Conservation (phyloP, 2,888 invertebrate genomes). For the Leucophenga maculata region DNA sequence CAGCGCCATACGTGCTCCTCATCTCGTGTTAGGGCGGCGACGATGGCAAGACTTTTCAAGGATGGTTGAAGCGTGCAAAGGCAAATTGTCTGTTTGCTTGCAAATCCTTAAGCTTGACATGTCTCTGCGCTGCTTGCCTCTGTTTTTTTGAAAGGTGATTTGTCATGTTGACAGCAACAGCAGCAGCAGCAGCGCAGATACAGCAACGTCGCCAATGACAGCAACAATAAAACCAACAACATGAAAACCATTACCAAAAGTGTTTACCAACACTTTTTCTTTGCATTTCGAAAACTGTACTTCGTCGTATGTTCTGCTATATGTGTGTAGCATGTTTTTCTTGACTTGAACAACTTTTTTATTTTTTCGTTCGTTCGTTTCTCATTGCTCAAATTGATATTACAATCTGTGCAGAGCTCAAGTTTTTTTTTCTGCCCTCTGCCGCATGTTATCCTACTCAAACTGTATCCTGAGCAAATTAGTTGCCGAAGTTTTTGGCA, state of each 20-base stretch:
- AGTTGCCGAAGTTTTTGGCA: background rate
- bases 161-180: constrained; percentile 21
- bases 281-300: background rate
- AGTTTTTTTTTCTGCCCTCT: background rate
- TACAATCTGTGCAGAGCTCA: constrained; percentile 1
- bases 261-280: constrained; percentile 23
- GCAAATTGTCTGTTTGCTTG: constrained; percentile 16
- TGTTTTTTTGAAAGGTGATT: constrained; percentile 15
- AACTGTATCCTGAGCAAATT: constrained; percentile 8
- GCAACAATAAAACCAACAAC: constrained; percentile 8
- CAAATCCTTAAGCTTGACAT: constrained; percentile 25
- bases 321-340: background rate
- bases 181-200: background rate
- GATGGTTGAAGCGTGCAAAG: background rate
- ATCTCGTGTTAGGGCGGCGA: too few relatives aligned
- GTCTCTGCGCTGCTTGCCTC: constrained; percentile 8
- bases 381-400: constrained; percentile 7
- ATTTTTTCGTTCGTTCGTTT: background rate
- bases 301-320: background rate
- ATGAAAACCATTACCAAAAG: constrained; percentile 24
- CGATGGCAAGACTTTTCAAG: too few relatives aligned
- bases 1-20: too few relatives aligned
- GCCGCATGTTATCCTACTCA: background rate
- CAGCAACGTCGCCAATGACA: background rate
- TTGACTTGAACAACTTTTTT: background rate